Base-by-base conservation (phyloP, 1,140 invertebrate species). In the Monomorium pharaonis region DNA sequence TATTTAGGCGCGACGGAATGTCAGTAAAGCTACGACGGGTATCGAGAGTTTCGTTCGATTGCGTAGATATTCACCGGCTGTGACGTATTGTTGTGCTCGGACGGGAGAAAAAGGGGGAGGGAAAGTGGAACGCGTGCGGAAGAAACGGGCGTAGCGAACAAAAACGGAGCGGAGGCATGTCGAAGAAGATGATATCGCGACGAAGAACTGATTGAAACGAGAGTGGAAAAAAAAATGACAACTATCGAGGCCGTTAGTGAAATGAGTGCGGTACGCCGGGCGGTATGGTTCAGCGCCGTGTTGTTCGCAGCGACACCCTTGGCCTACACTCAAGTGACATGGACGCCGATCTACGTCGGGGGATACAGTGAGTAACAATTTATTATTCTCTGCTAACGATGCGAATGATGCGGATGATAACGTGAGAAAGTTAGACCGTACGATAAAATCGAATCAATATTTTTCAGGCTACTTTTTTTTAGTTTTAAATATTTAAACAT, bases 271-370 rank as follows among this genome's bases (percentile, higher is more conserved):
- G 84, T 91, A 76, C 90, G 91, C 77, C 91, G 88, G 90, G 87
- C 90, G 92, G 92, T 93, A 87, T 93, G 91, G 76, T 91, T 92
- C 76, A 86, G 90, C 84, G 88, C 91, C 63, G 90, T 92, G 67
- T 84, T 94, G 69, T 92, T 93, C 56, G 89, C 89, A 49, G 86
- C 88, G 24, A 54, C 92, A 83, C 92, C 93, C 24, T 88, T 91
- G 54, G 93, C 88, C 42, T 91, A 92, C 78, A 92, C 94, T 14
- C 94, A 95, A 77, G 91, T 95, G 72, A 93, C 93, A 47, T 95
- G 94, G 94, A 95, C 94, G 42, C 94, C 94, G 5, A 95, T 95
- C 88, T 95, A 95, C 88, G 88, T 95, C 51, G 93, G 94, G 62
- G 63, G 89, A 80, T 84, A 90, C 69, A 95, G 94, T 95, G 86